Base-by-base conservation (phyloP, 2,113 vertebrate species). In the Hemibagrus wyckioides region DNA sequence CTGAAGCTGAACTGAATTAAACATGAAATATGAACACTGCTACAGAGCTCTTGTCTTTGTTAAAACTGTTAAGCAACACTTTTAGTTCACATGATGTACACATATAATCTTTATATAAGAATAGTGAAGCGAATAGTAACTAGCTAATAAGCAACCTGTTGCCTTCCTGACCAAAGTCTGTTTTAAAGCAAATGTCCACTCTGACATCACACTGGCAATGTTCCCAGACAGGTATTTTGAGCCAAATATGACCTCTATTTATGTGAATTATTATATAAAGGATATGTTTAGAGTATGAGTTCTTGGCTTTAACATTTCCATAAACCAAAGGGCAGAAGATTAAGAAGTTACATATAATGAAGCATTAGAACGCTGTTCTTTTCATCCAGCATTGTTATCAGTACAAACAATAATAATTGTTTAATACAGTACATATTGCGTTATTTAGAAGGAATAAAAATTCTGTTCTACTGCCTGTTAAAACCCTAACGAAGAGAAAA, bases 121-220 rank as follows among this genome's bases (percentile, higher is more conserved):
- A 54, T 50, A 33, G 2, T 30, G 28, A 33, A 3, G 41, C 30
- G 50, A 83, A 52, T 67, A 50, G 41, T 21, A 69, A 33, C 41
- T 67, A 44, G 44, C 61, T 83, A 83, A 52, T 83, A 83, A 76
- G 71, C 83, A 61, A 44, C 36, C 33, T 44, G 54, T 33, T 85
- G 54, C 39, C 25, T 76, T 85, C 23, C 82, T 83, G 82, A 67
- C 44, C 82, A 83, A 69, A 67, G 61, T 76, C 69, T 76, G 36
- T 54, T 54, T 84, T 25, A 71, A 33, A 50, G 65, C 54, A 48
- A 41, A 50, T 84, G 54, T 41, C 54, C 56, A 76, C 71, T 84
- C 67, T 75, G 52, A 75, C 41, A 21, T 71, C n/a, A 52, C 61
- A 69, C 61, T 50, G n/a, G 39, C 82, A 52, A 52, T 83, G 63